phyloP scores from a whole-genome alignment of 2,797 vertebrate species.

The Martes flavigula region DNA sequence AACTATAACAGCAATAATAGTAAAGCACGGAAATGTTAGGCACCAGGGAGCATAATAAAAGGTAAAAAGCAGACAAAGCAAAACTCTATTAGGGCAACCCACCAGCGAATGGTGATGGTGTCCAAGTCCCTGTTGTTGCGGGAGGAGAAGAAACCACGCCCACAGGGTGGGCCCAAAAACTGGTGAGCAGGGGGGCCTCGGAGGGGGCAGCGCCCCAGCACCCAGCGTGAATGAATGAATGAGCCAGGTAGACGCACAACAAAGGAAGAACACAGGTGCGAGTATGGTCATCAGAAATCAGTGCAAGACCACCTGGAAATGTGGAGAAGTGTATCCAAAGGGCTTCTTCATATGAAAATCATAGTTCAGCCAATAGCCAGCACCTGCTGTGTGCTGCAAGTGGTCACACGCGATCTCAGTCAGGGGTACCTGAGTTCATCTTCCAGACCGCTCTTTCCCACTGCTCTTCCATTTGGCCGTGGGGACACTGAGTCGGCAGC shows the following conservation, averaged over 20 bases:
- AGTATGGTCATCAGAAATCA: fast-evolving
- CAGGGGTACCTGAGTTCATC: fast-evolving
- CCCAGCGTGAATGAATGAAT: not conserved
- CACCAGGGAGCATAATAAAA: not conserved
- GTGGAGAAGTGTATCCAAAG: too few species aligned
- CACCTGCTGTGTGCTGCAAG: fast-evolving
- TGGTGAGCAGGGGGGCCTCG: not conserved
- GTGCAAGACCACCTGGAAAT: fast-evolving
- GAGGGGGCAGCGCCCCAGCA: too few species aligned
- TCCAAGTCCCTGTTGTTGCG: fast-evolving
- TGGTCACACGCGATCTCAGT: fast-evolving
- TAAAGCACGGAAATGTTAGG: too few species aligned
- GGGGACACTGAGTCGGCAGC: not conserved
- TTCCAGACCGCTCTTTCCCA: not conserved
- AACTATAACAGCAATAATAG: not conserved
- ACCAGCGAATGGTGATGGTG: fast-evolving
- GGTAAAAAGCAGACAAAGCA: not conserved
- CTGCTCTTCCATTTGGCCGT: fast-evolving
- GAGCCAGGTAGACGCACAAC: not conserved
- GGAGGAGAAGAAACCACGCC: fast-evolving
- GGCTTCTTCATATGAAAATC: too few species aligned
- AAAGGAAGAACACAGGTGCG: fast-evolving
- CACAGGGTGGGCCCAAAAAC: fast-evolving
- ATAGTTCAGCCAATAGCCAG: not conserved
- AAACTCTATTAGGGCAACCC: not conserved